Percentiles rank a stretch among this genome's conserved stretches.
Conservation (phyloP, 2,888 invertebrate species). For the Acanthosoma haemorrhoidale region DNA sequence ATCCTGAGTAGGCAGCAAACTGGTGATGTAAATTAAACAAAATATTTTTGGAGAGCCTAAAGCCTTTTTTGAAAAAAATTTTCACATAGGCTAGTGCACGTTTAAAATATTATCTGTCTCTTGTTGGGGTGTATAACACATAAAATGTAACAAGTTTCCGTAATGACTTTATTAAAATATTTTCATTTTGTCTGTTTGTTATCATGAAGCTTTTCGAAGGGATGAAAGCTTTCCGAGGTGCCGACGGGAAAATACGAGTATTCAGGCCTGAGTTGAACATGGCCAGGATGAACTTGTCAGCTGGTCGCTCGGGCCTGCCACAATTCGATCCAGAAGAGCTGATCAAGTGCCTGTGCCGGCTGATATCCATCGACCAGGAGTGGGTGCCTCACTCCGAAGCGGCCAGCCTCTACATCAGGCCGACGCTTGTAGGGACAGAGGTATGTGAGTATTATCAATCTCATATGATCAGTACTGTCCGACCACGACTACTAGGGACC, state of each 20-base stretch:
- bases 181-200: too few species aligned
- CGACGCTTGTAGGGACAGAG: conserved; percentile 94
- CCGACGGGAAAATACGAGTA: conserved; percentile 84
- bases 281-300: conserved; percentile 83
- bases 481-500: too few species aligned
- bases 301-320: conserved; percentile 78
- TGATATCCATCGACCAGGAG: conserved; percentile 88
- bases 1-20: too few species aligned
- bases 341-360: conserved; percentile 72
- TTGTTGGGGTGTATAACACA: too few species aligned
- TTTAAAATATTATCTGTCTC: too few species aligned
- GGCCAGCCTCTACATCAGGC: conserved; percentile 90
- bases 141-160: too few species aligned
- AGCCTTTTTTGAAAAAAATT: too few species aligned
- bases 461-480: too few species aligned
- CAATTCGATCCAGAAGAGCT: conserved; percentile 82
- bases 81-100: too few species aligned
- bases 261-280: conserved; percentile 95
- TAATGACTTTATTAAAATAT: too few species aligned
- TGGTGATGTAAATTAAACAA: too few species aligned
- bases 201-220: conserved; percentile 87
- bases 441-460: conserved; percentile 50
- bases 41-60: too few species aligned
- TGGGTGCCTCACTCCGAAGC: conserved; percentile 93
- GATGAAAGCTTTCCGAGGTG: conserved; percentile 92